phyloP scores from a whole-genome alignment of 2,797 vertebrate species.

The Erethizon dorsatum region DNA sequence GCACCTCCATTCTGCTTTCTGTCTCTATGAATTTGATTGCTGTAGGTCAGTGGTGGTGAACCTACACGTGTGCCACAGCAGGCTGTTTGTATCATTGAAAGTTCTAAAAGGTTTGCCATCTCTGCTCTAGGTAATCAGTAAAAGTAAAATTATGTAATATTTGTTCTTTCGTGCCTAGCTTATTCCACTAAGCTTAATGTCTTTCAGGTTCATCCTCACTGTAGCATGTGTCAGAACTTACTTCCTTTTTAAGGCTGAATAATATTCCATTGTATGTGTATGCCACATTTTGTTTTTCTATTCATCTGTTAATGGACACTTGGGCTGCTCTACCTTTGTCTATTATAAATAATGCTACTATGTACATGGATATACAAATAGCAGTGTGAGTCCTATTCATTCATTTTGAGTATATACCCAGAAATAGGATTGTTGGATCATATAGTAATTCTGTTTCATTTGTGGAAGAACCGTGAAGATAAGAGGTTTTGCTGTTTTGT shows the following conservation, averaged over 20 bases:
- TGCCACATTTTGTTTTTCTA: background rate
- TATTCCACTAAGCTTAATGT: background rate
- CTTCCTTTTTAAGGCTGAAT: background rate
- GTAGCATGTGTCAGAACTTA: background rate
- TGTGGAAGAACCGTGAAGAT: background rate
- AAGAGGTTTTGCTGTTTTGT: background rate
- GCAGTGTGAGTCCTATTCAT: background rate
- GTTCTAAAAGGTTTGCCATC: background rate
- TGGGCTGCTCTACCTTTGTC: background rate
- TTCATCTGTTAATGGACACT: background rate
- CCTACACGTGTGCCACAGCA: background rate
- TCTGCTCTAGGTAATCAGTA: background rate
- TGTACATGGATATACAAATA: background rate
- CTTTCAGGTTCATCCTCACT: background rate
- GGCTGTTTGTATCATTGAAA: background rate
- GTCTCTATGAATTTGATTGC: background rate
- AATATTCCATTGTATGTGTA: background rate
- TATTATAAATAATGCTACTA: background rate
- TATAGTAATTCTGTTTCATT: background rate
- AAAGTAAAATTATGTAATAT: background rate
- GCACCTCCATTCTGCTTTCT: background rate
- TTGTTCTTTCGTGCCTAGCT: background rate
- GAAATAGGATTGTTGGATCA: constrained; percentile 21
- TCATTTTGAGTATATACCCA: background rate
- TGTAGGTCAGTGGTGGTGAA: background rate